Evolutionary conservation across 2,888 invertebrate genomes (phyloP).

Genomic region (Dugesia japonica): DNA sequence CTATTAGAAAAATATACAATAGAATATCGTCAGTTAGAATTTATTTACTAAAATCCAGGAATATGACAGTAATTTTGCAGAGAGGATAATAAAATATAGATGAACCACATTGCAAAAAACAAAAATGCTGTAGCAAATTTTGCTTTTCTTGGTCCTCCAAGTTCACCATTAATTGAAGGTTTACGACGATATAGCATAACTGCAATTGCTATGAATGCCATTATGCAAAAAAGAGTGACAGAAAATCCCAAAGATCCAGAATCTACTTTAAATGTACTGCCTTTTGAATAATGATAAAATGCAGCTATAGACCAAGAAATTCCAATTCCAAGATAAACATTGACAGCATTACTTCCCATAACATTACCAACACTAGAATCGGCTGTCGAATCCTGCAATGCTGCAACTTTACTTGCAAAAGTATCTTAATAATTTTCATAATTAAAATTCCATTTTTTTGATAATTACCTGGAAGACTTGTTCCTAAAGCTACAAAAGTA

Average conservation of each 20-base stretch:
- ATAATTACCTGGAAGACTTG: constrained; percentile 71
- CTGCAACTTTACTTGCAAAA: constrained; percentile 96
- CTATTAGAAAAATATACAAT: too few species aligned
- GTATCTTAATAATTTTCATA: constrained; percentile 58
- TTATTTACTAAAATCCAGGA: constrained; percentile 67
- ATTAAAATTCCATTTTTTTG: too few species aligned
- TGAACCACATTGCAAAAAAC: constrained; percentile 71
- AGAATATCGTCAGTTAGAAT: too few species aligned
- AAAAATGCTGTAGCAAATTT: constrained; percentile 65
- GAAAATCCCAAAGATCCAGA: constrained; percentile 81
- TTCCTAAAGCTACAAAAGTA: constrained; percentile 88
- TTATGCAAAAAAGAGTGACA: constrained; percentile 81
- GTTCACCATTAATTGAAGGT: constrained; percentile 62
- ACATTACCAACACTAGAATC: constrained; percentile 89
- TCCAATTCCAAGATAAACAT: constrained; percentile 94
- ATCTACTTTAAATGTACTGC: constrained; percentile 47
- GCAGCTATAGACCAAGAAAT: constrained; percentile 96
- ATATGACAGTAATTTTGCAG: constrained; percentile 82
- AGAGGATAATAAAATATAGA: constrained; percentile 76
- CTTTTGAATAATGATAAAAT: constrained; percentile 61
- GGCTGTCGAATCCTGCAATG: constrained; percentile 86
- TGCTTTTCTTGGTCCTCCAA: constrained; percentile 66
- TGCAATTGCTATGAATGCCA: constrained; percentile 65
- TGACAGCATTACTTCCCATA: constrained; percentile 95
- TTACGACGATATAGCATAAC: constrained; percentile 66